Evolutionary conservation across 2,797 vertebrate species (phyloP), one percentile per base, ranked within the genome.

Genomic region (Oryzias dopingdopingensis): DNA sequence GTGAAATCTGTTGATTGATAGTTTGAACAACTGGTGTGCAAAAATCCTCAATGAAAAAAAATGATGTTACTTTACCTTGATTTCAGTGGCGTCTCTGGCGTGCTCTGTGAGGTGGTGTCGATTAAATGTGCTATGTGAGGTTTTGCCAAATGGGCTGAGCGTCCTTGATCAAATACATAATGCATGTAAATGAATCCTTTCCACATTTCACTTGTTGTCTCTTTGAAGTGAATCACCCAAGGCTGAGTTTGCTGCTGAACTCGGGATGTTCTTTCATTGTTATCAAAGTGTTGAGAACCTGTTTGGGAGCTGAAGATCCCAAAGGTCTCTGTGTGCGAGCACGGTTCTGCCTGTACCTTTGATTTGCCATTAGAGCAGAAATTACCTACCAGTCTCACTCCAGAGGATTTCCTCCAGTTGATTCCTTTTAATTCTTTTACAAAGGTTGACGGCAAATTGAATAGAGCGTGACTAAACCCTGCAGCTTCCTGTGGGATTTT

Each of bases 331-430:
- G 53, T 37, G 51, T 45, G 60, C 51, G 66, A 44, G 59, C 26
- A 6, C 48, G 53, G 42, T 75, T 65, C 65, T 63, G 29, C 46
- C 57, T 60, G 54, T 40, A 70, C 51, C 79, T 84, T 80, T 84
- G 80, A 86, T 84, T 80, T 74, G 54, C 71, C 67, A 78, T 78
- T 70, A 73, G 51, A 68, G 62, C 52, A 74, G 70, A 82, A 74
- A 77, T 82, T 79, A 81, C 72, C 67, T 62, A 37, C 76, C 74
- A 59, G 77, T 76, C 71, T 74, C 45, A 67, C 70, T 20, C 55
- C 61, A 72, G 67, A 76, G 57, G 43, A 65, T 69, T 72, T 50
- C 43, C 63, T 75, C 45, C 26, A 40, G 53, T 64, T 80, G 66
- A 79, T 59, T 62, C 59, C 69, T 77, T 81, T 82, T 71, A 83